Evolutionary conservation across 2,888 invertebrate species (phyloP), one percentile per base, ranked within the genome.

Genomic region (Octodonta nipae): DNA sequence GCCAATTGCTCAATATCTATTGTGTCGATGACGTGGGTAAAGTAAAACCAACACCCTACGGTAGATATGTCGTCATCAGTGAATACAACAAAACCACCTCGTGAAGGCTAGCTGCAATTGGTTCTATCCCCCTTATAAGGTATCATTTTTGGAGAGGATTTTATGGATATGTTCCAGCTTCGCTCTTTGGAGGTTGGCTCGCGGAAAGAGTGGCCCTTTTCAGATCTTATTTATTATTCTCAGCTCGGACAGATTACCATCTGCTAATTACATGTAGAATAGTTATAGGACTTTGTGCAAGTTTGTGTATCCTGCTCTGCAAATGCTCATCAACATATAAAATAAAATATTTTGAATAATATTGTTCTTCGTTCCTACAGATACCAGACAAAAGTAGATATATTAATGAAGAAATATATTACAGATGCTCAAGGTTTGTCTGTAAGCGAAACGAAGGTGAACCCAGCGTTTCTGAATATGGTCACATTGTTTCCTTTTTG

Each of bases 301-400:
- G 6, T 64, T 73, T 13, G 57, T 70, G 13, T 78, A 76, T 54
- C 78, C 78, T 2, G 65, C 74, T 3, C 62, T 73, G 6, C 77
- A 78, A 42, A 69, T 67, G 3, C 51, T 81, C 35, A 72, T 81
- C 3, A 77, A 71, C 1, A 55, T 67, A 1, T 50, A 75, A 7
- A 66, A 73, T 28, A 17, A 70, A 0, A 38, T 73, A 4, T 74
- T 77, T 60, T 65, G 70, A 15, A 41, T 56, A 0, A 54, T 72
- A 5, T 80, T 79, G 73, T 71, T 70, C 56, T 61, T 73, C 26
- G 48, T 78, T 6, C 71, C 77, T 0, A 67, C 70, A 1, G 77
- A 81, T 48, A 68, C 81, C 81, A 0, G 58, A 58, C 1, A 66
- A 72, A 24, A 78, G 79, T 49, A 70, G 67, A 1, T 66, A 70